phyloP scores from a whole-genome alignment of 2,888 invertebrate genomes.

The Orchesella flavescens region DNA sequence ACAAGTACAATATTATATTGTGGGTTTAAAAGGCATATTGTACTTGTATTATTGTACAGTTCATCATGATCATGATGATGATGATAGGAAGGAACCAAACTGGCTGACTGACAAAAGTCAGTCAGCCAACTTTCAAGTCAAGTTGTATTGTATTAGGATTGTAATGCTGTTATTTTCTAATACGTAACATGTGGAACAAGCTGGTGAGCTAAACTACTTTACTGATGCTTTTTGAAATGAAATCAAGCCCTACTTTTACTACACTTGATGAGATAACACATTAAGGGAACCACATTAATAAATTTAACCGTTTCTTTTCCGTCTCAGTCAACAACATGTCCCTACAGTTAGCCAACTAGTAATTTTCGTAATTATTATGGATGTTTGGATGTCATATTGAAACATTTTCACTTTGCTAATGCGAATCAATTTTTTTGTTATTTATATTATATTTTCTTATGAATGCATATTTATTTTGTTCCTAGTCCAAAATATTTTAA shows the following conservation, averaged over 20 bases:
- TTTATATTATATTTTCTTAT: too few relatives aligned
- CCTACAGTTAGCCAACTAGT: not conserved
- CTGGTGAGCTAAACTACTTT: not conserved
- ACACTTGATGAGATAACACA: slow-evolving; percentile 49
- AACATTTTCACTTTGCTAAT: too few relatives aligned
- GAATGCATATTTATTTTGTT: too few relatives aligned
- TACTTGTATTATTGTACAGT: too few relatives aligned
- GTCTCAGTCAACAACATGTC: slow-evolving; percentile 14
- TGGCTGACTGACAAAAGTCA: slow-evolving; percentile 46
- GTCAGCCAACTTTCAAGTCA: slow-evolving; percentile 21
- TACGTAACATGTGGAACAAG: slow-evolving; percentile 8
- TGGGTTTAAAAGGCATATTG: slow-evolving; percentile 34
- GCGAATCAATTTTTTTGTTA: too few relatives aligned
- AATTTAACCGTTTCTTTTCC: slow-evolving; percentile 54
- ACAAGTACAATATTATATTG: slow-evolving; percentile 42
- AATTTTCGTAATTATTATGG: not conserved
- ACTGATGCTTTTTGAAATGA: not conserved
- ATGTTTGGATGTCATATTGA: not conserved
- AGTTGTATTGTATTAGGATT: not conserved
- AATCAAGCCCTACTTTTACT: slow-evolving; percentile 41
- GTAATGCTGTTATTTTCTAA: not conserved
- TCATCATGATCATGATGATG: slow-evolving; percentile 21
- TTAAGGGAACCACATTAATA: slow-evolving; percentile 54
- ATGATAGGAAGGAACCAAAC: slow-evolving; percentile 23
- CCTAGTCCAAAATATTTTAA: too few relatives aligned